Evolutionary conservation across 2,113 vertebrate genomes (phyloP).

Genomic region (Chauna torquata): DNA sequence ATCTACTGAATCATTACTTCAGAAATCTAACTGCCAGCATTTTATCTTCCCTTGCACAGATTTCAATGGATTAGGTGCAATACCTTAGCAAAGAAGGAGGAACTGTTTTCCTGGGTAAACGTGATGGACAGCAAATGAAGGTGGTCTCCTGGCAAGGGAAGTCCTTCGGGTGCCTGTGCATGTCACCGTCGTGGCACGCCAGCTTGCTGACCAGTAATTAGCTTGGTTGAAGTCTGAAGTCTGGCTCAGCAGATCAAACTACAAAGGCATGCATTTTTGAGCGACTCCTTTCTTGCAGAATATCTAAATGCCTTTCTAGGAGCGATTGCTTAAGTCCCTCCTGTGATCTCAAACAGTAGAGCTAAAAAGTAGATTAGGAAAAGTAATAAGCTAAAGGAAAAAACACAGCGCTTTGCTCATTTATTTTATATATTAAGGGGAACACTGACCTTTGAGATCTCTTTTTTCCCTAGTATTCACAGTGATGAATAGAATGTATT

Average conservation of each 20-base stretch:
- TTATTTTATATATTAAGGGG: slow-evolving; percentile 67
- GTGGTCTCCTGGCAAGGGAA: not conserved
- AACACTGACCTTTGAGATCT: slow-evolving; percentile 60
- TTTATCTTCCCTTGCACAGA: not conserved
- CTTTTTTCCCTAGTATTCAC: slow-evolving; percentile 46
- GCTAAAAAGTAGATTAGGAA: slow-evolving; percentile 68
- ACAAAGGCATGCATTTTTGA: slow-evolving; percentile 42
- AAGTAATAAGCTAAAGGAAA: slow-evolving; percentile 42
- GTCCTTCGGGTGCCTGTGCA: not conserved
- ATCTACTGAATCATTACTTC: not conserved
- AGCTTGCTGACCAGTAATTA: slow-evolving; percentile 58
- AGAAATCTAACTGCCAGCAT: not conserved
- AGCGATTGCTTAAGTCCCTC: not conserved
- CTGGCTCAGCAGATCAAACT: slow-evolving; percentile 29
- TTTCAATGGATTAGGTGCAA: not conserved
- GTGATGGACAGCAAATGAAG: not conserved
- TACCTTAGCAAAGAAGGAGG: not conserved
- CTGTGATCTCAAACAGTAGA: slow-evolving; percentile 66
- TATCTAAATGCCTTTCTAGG: slow-evolving; percentile 51
- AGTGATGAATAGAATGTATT: slow-evolving; percentile 69
- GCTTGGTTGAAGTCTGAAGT: slow-evolving; percentile 22
- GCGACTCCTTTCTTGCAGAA: slow-evolving; percentile 48
- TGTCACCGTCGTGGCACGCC: not conserved
- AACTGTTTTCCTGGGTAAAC: not conserved
- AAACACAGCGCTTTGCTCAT: slow-evolving; percentile 20